A percentile compares a stretch with the other conserved stretches of the same genome.
phyloP scores from a whole-genome alignment of 2,113 vertebrate genomes.

The Albula goreensis region DNA sequence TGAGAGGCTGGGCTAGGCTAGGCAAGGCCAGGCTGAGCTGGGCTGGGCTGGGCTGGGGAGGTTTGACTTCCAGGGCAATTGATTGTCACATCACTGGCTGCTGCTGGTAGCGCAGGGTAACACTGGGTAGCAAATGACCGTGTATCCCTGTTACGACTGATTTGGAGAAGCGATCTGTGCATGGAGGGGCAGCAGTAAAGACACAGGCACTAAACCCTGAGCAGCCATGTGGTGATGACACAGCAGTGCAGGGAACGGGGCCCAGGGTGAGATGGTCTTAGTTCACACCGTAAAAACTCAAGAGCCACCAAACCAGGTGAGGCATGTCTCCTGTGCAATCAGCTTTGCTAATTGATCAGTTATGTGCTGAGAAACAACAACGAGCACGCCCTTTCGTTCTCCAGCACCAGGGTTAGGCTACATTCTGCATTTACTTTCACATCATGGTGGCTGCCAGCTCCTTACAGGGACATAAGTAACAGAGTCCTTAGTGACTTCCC shows the following conservation, averaged over 20 bases:
- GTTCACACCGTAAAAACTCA: too few relatives aligned
- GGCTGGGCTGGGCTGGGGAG: not conserved
- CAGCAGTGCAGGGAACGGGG: not conserved
- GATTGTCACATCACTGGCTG: not conserved
- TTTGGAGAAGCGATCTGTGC: not conserved
- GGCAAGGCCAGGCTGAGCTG: not conserved
- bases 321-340: too few relatives aligned
- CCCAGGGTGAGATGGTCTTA: too few relatives aligned
- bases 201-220: not conserved
- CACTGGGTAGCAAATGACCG: not conserved
- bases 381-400: too few relatives aligned
- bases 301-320: too few relatives aligned
- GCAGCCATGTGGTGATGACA: not conserved
- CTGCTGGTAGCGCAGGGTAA: not conserved
- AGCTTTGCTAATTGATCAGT: too few relatives aligned
- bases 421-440: not conserved
- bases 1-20: slow-evolving; percentile 47
- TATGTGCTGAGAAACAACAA: too few relatives aligned
- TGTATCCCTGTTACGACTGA: not conserved
- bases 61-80: slow-evolving; percentile 11
- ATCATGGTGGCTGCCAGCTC: not conserved
- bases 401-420: too few relatives aligned
- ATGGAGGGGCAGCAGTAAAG: not conserved
- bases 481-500: not conserved
- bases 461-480: not conserved